Base-by-base conservation (phyloP, 2,888 invertebrate genomes). In the Acanthococcus lagerstroemiae region DNA sequence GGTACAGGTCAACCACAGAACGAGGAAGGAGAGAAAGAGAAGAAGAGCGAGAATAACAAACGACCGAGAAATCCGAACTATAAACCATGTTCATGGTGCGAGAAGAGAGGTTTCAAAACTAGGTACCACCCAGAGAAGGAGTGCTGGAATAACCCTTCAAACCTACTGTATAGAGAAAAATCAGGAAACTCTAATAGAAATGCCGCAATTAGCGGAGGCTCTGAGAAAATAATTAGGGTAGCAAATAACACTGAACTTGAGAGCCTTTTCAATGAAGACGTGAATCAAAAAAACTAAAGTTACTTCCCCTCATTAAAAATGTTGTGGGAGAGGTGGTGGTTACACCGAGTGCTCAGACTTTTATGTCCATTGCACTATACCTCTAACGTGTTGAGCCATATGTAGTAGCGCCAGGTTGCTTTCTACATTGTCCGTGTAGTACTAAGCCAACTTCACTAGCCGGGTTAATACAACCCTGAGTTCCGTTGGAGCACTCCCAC, bases 221-320 rank as follows among this genome's bases (percentile, higher is more conserved):
- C 1, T 2, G 27, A 55, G 1, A 55, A 27, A 5, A 2, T 15
- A 2, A 17, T 55, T 1, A 4, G 9, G 4, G 2, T 55, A 2
- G 27, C 55, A 3, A 9, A 55, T 17, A 55, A 55, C 27, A 55
- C 27, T 1, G 55, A 55, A 9, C 4, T 55, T n/a, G 55, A 55
- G 9, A 6, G 1, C 1, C 27, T 55, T 2, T 55, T 55, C 7
- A 55, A 55, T 27, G 17, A 25, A 24, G 15, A 4, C 15, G 24
- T 55, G 1, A 27, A 55, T 27, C 3, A 15, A 55, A 55, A 55
- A 55, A 55, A 55, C 55, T 27, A 55, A 27, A 26, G 2, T 27
- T 55, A 17, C 55, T 26, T n/a, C 26, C 55, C 17, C 55, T 55
- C 55, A 27, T 55, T 55, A 6, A 9, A n/a, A n/a, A n/a, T n/a